Conservation (phyloP, 2,113 vertebrate species). For the Pomatorhinus ruficollis region DNA sequence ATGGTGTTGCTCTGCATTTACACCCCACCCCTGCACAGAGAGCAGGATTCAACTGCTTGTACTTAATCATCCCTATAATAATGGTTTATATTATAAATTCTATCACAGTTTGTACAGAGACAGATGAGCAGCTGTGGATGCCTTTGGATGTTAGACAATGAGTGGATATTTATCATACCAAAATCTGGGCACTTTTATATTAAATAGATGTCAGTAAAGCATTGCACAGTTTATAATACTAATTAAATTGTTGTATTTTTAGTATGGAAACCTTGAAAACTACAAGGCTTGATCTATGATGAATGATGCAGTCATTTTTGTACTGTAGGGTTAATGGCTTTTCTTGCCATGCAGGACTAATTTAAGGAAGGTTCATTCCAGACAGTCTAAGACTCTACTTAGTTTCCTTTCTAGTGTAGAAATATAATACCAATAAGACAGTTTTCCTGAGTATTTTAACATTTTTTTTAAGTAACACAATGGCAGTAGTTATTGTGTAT, state of each 20-base stretch:
- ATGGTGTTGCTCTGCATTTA: neutral
- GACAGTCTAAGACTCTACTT: neutral
- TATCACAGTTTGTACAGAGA: neutral
- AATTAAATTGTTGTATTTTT: conserved; percentile 51
- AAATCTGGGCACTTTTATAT: conserved; percentile 16
- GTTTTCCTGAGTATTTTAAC: neutral
- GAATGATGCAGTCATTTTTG: conserved; percentile 17
- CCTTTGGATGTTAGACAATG: neutral
- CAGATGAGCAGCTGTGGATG: neutral
- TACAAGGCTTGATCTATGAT: neutral
- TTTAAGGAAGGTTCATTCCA: neutral
- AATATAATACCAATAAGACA: neutral
- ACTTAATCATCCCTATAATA: neutral
- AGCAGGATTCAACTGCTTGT: neutral
- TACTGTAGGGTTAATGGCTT: neutral
- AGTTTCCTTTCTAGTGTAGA: neutral
- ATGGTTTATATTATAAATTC: conserved; percentile 8
- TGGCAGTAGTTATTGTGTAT: neutral
- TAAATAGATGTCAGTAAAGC: conserved; percentile 22
- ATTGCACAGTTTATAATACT: conserved; percentile 20
- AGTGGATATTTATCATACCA: conserved; percentile 15
- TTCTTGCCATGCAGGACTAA: neutral
- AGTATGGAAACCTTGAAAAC: conserved; percentile 22
- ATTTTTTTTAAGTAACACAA: neutral
- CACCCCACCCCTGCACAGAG: neutral